Conservation (phyloP, 2,113 vertebrate genomes). For the Hemicordylus capensis region DNA sequence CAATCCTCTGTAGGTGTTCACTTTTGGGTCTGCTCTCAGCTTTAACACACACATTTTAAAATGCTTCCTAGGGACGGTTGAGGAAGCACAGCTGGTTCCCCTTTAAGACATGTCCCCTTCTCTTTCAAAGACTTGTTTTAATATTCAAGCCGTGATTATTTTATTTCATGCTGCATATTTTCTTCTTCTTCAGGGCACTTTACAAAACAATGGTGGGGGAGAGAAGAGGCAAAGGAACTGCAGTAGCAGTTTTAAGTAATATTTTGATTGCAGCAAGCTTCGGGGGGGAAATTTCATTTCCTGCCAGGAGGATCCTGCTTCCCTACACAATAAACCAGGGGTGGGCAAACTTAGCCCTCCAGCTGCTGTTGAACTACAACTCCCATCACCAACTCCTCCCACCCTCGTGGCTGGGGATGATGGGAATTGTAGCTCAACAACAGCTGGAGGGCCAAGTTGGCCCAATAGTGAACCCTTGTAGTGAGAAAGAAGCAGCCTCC, state of each 20-base stretch:
- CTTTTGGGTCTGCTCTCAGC: too few species aligned
- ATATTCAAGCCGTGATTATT: background rate
- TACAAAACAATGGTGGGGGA: background rate
- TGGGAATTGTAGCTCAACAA: too few species aligned
- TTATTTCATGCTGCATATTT: background rate
- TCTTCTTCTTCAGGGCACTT: background rate
- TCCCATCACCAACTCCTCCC: too few species aligned
- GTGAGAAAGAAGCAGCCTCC: background rate
- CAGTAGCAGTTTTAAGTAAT: background rate
- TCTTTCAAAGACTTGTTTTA: background rate
- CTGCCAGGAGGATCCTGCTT: background rate
- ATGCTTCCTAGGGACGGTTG: background rate
- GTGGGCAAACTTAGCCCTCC: too few species aligned
- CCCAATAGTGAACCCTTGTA: too few species aligned
- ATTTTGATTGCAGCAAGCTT: background rate
- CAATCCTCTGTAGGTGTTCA: too few species aligned
- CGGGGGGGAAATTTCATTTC: background rate
- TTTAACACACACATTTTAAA: too few species aligned
- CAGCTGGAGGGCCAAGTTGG: too few species aligned
- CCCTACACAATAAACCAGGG: too few species aligned
- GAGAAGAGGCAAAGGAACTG: background rate
- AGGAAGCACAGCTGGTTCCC: background rate
- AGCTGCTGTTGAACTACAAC: too few species aligned
- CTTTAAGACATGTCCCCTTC: background rate
- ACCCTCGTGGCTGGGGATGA: too few species aligned